A percentile compares a stretch with the other conserved stretches of the same genome.
Conservation (phyloP, 2,797 vertebrate genomes). For the Epinephelus malabaricus region DNA sequence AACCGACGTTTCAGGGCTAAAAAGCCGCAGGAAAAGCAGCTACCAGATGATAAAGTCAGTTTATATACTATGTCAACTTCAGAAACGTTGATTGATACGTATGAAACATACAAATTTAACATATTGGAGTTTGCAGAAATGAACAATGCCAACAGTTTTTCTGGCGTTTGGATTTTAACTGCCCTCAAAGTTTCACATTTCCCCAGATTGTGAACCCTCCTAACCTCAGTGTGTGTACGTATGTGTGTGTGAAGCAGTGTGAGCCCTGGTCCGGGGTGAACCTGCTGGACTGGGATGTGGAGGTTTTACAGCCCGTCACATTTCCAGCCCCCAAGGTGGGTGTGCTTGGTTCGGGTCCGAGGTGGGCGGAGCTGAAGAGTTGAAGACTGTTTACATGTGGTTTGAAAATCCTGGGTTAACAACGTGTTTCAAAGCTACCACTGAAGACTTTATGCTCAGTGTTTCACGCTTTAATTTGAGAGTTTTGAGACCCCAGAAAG, state of each 20-base stretch:
- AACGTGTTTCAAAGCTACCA: background rate
- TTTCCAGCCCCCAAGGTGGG: slow-evolving; percentile 62
- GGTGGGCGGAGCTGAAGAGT: background rate
- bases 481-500: no score
- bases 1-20: no score
- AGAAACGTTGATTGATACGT: no score
- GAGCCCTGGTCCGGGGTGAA: slow-evolving; percentile 76
- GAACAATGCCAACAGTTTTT: no score
- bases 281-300: slow-evolving; percentile 93
- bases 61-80: no score
- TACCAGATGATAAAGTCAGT: no score
- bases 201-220: background rate
- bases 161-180: background rate
- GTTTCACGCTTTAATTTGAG: no score
- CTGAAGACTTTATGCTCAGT: background rate
- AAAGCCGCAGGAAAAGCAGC: no score
- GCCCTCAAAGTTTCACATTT: background rate
- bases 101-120: no score
- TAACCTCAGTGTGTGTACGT: slow-evolving; percentile 30
- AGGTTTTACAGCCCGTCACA: slow-evolving; percentile 87
- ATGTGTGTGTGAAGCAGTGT: slow-evolving; percentile 50
- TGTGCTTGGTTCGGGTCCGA: slow-evolving; percentile 8
- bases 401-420: background rate
- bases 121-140: no score
- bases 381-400: slow-evolving; percentile 31